phyloP scores from a whole-genome alignment of 2,888 invertebrate species.

The Andrena minutula region DNA sequence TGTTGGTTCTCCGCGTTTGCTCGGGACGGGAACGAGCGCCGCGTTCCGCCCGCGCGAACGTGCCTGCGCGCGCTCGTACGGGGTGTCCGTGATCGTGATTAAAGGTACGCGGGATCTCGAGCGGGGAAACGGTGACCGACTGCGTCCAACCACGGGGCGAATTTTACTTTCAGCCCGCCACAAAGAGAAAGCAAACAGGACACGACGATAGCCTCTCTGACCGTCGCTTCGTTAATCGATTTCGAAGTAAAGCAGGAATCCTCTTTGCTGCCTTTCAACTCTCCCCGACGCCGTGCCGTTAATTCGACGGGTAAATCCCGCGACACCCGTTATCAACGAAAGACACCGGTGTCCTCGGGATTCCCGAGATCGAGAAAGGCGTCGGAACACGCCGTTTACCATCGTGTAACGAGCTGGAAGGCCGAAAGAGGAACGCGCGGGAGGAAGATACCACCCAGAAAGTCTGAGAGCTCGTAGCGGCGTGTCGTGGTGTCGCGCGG shows the following conservation, averaged over 20 bases:
- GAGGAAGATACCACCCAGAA: conserved; percentile 66
- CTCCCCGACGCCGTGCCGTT: no score
- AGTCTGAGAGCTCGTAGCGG: conserved; percentile 51
- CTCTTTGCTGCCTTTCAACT: no score
- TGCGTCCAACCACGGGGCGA: neutral
- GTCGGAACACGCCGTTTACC: conserved; percentile 35
- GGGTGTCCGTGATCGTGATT: conserved; percentile 43
- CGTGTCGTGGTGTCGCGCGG: conserved; percentile 27
- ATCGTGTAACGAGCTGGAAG: conserved; percentile 11
- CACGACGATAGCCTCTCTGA: no score
- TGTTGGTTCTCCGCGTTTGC: conserved; percentile 72
- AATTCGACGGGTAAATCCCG: no score
- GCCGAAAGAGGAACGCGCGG: conserved; percentile 16
- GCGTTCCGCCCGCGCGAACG: conserved; percentile 19
- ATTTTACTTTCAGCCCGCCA: no score
- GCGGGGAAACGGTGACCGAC: conserved; percentile 8
- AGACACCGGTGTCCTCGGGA: neutral
- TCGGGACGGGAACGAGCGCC: conserved; percentile 53
- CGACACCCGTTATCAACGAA: conserved; percentile 3
- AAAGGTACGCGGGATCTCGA: conserved; percentile 31
- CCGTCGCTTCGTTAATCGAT: neutral
- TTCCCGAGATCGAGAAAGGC: neutral
- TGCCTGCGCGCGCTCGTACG: conserved; percentile 8
- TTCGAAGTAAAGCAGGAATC: neutral
- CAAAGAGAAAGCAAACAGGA: no score